Base-by-base conservation (phyloP, 2,797 vertebrate genomes). In the Gallirallus australis region DNA sequence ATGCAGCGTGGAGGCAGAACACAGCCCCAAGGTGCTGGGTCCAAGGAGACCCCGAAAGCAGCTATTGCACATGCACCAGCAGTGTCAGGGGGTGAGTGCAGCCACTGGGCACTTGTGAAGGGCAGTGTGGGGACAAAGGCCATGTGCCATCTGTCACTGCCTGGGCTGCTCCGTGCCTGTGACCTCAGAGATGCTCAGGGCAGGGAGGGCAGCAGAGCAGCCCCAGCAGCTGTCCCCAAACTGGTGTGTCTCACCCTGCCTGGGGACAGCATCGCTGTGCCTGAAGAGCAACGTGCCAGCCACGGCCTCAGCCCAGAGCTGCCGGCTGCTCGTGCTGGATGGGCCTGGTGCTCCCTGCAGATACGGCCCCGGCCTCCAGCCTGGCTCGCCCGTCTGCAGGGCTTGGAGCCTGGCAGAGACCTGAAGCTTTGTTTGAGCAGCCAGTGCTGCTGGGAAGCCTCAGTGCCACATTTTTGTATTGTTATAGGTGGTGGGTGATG, bases 251-350 rank as follows among this genome's bases (percentile, higher is more conserved):
- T 64, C 65, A 16, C 18, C 16, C n/a, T 30, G 25, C 16, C 65
- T 71, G 80, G n/a, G 52, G 52, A 45, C 64, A 57, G 37, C 2
- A 28, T 8, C 2, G 0, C 31, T 57, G 59, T 57, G 59, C 52
- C 39, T 0, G 0, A 65, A 57, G 35, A 40, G 23, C 59, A 70
- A 16, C 1, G 5, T 1, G 0, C 31, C 33, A 30, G n/a, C 11
- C 21, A 12, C 5, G 33, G 31, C 24, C 35, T 31, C 15, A 24
- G 15, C 19, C 18, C 69, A 25, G 30, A 39, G 47, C 81, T 59
- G 15, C 27, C 20, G n/a, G 28, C 25, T 33, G 61, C 54, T 30
- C 11, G 30, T 61, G 48, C 45, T 24, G 40, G 21, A 30, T 0
- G 56, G 56, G 40, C 25, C 2, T 33, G 30, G 21, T 39, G 40